phyloP scores from a whole-genome alignment of 2,113 vertebrate species.

The Otis tarda region DNA sequence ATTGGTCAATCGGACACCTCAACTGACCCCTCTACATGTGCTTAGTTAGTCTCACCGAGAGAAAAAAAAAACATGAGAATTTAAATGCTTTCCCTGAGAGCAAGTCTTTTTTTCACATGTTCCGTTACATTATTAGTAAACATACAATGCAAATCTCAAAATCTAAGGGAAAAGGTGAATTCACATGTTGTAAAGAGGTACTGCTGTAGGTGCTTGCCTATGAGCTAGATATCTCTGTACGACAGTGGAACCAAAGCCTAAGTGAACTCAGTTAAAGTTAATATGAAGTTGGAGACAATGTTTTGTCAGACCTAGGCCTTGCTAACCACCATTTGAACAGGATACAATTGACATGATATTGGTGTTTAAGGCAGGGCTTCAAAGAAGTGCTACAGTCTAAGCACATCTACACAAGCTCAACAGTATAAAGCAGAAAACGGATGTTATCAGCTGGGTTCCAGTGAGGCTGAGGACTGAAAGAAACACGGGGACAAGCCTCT shows the following conservation, averaged over 20 bases:
- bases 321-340: background rate
- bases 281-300: background rate
- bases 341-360: background rate
- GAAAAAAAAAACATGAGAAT: background rate
- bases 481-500: background rate
- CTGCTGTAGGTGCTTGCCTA: rapidly evolving
- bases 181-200: background rate
- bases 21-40: background rate
- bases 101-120: background rate
- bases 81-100: background rate
- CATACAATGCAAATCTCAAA: background rate
- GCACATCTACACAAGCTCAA: background rate
- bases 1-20: background rate
- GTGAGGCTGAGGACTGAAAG: background rate
- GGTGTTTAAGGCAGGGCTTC: background rate
- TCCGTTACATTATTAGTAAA: background rate
- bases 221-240: rapidly evolving
- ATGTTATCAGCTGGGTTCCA: background rate
- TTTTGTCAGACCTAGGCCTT: background rate
- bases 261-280: background rate
- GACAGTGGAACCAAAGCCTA: background rate
- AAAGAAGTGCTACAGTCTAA: background rate
- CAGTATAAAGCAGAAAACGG: background rate
- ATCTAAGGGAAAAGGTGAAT: background rate
- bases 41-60: background rate